Evolutionary conservation across 2,888 invertebrate species (phyloP), one percentile per base, ranked within the genome.

Genomic region (Bombyx huttoni): DNA sequence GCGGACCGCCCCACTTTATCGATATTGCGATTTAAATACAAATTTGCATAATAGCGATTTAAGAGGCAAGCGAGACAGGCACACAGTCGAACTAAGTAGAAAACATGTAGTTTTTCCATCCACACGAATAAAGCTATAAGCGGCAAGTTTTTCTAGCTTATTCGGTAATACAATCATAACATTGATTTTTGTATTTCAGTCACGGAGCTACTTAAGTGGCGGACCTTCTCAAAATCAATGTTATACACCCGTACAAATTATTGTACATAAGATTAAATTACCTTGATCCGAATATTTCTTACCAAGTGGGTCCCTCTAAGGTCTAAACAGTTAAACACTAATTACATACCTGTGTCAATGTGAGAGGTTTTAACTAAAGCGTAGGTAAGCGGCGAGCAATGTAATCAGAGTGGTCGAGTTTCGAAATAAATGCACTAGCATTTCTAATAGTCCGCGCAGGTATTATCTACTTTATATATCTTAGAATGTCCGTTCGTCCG

Each of bases 1-100:
- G 60, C 58, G 60, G 55, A 60, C 55, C 58, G 64, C 64, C 57
- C 58, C 60, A 59, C 55, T 68, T 69, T 70, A 64, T 67, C 65
- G 64, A 61, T 67, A 71, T 59, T 57, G 55, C 56, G 56, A 56
- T 52, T 61, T 59, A 59, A 56, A 35, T 55, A 49, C 46, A 24
- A 47, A 60, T 67, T 67, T 64, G 58, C 65, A 62, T 65, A 63
- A 62, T 57, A 55, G 52, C 49, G 47, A 49, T 35, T 46, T 33
- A 46, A 51, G 35, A 46, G 40, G 40, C 49, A 34, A 49, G 40
- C 12, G 3, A 40, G 8, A 40, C 40, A 40, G 40, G 12, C 40
- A 40, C 12, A 7, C 12, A 40, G 8, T 40, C 9, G 24, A 24
- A 24, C 24, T 24, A 24, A 24, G 24, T 24, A 24, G 24, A 24